phyloP scores from a whole-genome alignment of 2,888 invertebrate genomes.

The Cecidostiba fungosa region DNA sequence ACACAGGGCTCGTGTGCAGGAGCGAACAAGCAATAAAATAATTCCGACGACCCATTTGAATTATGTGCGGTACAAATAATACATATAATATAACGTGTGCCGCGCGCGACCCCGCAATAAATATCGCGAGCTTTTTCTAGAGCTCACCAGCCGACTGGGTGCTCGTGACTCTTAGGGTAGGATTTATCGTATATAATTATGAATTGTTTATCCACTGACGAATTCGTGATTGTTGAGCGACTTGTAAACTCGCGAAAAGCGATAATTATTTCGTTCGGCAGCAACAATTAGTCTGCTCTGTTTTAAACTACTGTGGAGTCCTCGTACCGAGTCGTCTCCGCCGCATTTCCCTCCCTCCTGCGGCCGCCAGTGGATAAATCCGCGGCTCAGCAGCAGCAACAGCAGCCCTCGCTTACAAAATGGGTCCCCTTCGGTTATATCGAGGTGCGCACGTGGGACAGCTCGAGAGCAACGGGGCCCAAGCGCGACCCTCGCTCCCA shows the following conservation, averaged over 20 bases:
- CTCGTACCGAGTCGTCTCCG: not conserved
- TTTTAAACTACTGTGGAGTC: not conserved
- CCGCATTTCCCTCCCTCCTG: not conserved
- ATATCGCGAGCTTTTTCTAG: slow-evolving; percentile 67
- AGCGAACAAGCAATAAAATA: slow-evolving; percentile 68
- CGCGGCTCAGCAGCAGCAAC: not conserved
- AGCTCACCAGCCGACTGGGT: not conserved
- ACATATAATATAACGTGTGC: slow-evolving; percentile 67
- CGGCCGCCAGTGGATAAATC: not conserved
- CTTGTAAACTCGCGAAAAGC: not conserved
- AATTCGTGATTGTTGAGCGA: not conserved
- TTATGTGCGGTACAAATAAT: slow-evolving; percentile 78
- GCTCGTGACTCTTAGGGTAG: not conserved
- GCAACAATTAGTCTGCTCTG: not conserved
- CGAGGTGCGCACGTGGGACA: slow-evolving; percentile 8
- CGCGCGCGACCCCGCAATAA: slow-evolving; percentile 76
- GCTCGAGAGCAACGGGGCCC: slow-evolving; percentile 11
- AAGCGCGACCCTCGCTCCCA: not conserved
- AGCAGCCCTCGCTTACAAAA: slow-evolving; percentile 35
- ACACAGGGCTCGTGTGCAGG: not conserved
- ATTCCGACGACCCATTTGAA: slow-evolving; percentile 78
- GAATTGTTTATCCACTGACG: too few species aligned
- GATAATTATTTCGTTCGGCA: not conserved
- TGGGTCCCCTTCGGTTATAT: slow-evolving; percentile 30
- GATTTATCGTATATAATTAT: not conserved